These are phyloP conservation scores for Arge pagana DNA, from an alignment of 2,888 invertebrate genomes.

Conservation along the genomic window DNA sequence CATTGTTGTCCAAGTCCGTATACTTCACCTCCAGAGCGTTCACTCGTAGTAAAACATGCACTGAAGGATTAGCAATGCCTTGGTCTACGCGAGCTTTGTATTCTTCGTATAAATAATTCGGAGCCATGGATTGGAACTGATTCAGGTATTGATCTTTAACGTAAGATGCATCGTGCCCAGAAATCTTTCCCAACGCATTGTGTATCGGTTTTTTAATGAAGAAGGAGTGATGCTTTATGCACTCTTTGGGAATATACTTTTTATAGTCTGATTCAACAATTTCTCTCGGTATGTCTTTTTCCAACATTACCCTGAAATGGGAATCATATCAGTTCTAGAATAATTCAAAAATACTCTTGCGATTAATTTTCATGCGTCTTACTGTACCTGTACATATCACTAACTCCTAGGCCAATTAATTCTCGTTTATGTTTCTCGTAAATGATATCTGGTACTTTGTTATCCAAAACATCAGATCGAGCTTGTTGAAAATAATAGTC, in stretches of 20 bases:
- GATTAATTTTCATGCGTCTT: too few species aligned
- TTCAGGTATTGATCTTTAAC: constrained; percentile 82
- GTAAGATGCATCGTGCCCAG: constrained; percentile 69
- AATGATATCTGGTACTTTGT: constrained; percentile 77
- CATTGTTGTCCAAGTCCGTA: constrained; percentile 36
- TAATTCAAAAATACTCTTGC: background rate
- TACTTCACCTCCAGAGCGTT: constrained; percentile 53
- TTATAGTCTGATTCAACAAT: constrained; percentile 78
- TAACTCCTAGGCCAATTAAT: constrained; percentile 81
- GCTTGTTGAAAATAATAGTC: constrained; percentile 88
- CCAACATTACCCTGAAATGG: constrained; percentile 70
- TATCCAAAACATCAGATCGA: constrained; percentile 78
- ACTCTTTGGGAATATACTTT: constrained; percentile 80
- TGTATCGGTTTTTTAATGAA: constrained; percentile 79
- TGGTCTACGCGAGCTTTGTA: constrained; percentile 71
- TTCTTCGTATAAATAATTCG: constrained; percentile 80
- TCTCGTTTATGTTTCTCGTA: constrained; percentile 79
- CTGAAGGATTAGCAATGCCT: constrained; percentile 67
- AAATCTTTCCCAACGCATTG: constrained; percentile 66
- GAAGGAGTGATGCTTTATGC: constrained; percentile 74
- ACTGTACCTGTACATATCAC: constrained; percentile 74
- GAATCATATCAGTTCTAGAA: background rate
- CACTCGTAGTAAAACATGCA: constrained; percentile 68
- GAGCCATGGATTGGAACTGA: constrained; percentile 78
- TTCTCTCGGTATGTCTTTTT: constrained; percentile 70